Percentiles rank a stretch among this genome's conserved stretches.
phyloP scores from a whole-genome alignment of 2,888 invertebrate species.

The Lamproptera curius region DNA sequence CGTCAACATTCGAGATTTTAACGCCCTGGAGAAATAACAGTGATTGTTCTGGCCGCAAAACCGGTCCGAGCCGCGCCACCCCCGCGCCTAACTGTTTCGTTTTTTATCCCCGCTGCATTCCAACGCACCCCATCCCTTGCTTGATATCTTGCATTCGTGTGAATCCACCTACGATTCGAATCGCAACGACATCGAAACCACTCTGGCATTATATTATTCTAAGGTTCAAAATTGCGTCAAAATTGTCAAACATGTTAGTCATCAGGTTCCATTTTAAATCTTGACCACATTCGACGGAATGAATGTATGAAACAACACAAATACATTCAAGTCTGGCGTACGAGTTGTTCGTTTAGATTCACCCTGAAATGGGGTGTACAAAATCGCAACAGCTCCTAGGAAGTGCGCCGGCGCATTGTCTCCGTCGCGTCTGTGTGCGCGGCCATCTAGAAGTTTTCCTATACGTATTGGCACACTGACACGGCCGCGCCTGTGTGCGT shows the following conservation, averaged over 20 bases:
- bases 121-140: slow-evolving; percentile 59
- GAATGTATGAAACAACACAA: too few relatives aligned
- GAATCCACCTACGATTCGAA: slow-evolving; percentile 17
- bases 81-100: slow-evolving; percentile 66
- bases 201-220: background rate
- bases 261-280: too few relatives aligned
- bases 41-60: slow-evolving; percentile 39
- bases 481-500: slow-evolving; percentile 24
- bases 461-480: slow-evolving; percentile 34
- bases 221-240: too few relatives aligned
- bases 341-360: too few relatives aligned
- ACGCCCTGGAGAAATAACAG: slow-evolving; percentile 41
- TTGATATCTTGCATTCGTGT: slow-evolving; percentile 11
- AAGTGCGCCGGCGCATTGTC: slow-evolving; percentile 38
- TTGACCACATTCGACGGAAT: too few relatives aligned
- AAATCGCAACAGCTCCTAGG: slow-evolving; percentile 23
- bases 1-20: slow-evolving; percentile 5
- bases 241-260: too few relatives aligned
- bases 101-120: slow-evolving; percentile 66
- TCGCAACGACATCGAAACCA: background rate
- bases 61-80: slow-evolving; percentile 51
- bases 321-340: too few relatives aligned
- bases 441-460: slow-evolving; percentile 48
- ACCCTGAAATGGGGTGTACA: too few relatives aligned
- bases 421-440: slow-evolving; percentile 38